A percentile compares a stretch with the other conserved stretches of the same genome.
These are phyloP conservation scores for Argya squamiceps DNA, from an alignment of 2,797 vertebrate genomes.

Conservation along the genomic window DNA sequence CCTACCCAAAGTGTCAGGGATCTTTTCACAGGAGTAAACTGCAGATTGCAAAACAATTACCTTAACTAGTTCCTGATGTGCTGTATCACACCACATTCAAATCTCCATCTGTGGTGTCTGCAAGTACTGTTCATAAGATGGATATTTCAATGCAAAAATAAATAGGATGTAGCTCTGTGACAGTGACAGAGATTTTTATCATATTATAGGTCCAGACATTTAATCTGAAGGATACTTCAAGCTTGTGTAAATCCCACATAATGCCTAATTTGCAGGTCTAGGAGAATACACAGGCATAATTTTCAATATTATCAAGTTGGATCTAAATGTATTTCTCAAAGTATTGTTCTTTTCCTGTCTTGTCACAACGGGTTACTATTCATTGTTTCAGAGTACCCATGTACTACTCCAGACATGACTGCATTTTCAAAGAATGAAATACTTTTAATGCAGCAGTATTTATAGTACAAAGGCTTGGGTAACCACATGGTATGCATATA, in stretches of 20 bases:
- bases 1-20: slow-evolving; percentile 66
- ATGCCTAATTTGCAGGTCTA: background rate
- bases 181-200: background rate
- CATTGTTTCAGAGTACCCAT: background rate
- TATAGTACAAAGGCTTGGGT: slow-evolving; percentile 9
- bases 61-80: slow-evolving; percentile 76
- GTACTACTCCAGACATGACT: background rate
- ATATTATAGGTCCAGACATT: background rate
- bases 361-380: background rate
- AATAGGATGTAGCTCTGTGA: slow-evolving; percentile 15
- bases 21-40: slow-evolving; percentile 66
- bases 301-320: background rate
- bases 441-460: background rate
- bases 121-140: slow-evolving; percentile 62
- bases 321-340: background rate
- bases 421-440: slow-evolving; percentile 51
- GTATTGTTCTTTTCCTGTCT: background rate
- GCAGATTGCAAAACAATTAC: slow-evolving; percentile 68
- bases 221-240: background rate
- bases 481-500: background rate
- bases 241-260: background rate
- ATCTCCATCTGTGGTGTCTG: slow-evolving; percentile 75
- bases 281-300: background rate
- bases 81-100: slow-evolving; percentile 73
- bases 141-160: slow-evolving; percentile 38